Evolutionary conservation across 2,888 invertebrate species (phyloP), one percentile per base, ranked within the genome.

Genomic region (Galerucella calmariensis): DNA sequence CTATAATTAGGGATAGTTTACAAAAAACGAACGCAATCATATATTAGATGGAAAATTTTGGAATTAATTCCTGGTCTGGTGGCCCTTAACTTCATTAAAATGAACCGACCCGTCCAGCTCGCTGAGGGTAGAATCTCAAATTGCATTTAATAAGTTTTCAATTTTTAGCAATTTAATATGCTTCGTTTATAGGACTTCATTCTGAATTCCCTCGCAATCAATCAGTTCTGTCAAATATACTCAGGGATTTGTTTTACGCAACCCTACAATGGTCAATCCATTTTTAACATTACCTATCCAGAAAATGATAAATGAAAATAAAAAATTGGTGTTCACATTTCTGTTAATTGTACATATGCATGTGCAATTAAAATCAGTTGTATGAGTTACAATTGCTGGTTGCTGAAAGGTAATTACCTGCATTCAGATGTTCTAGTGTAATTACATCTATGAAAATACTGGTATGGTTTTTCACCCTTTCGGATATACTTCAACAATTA

Each of bases 91-190:
- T 74, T 67, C 69, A 74, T 76, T 76, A 72, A 76, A 59, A 72
- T 56, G 69, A 74, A 67, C 69, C 76, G 72, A 66, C 61, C 65
- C 20, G 58, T 24, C 51, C 65, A 41, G 65, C 53, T 71, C 53
- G 71, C 63, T 63, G 27, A 46, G 71, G 53, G 46, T 71, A 71
- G 11, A 44, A 63, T 71, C 70, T 63, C 69, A 71, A 70, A 67
- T 67, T 66, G 68, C 76, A 72, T 56, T 73, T 74, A 76, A 74
- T 69, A 74, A 74, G 62, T 67, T 76, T 76, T 74, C 74, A 76
- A 73, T 76, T 76, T 76, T 76, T 76, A 74, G 67, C 69, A 76
- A 76, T 76, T 76, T 72, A 72, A 73, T 70, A 69, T 73, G 67
- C 67, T 66, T 69, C 69, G 61, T 75, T 72, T 72, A 59, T 72